Conservation (phyloP, 35 echinoderm and acorn worm species). For the Eucidaris tribuloides region DNA sequence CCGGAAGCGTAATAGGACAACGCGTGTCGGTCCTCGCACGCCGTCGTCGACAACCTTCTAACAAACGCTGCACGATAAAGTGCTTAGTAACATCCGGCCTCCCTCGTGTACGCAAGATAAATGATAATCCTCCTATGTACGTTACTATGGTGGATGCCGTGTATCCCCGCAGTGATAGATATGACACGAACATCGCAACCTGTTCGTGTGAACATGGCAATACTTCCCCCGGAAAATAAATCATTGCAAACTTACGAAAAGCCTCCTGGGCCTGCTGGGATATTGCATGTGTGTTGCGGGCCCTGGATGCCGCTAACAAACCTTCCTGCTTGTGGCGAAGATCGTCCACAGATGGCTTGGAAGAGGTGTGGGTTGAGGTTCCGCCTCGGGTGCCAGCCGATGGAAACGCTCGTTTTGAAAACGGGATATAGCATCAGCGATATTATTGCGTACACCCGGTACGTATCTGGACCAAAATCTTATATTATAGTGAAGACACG, state of each 20-base stretch:
- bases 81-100: neutral
- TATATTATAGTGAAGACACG: constrained; percentile 26
- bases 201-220: neutral
- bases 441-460: neutral
- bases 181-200: neutral
- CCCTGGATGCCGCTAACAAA: neutral
- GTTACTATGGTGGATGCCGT: neutral
- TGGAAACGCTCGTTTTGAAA: constrained; percentile 15
- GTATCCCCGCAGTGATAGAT: neutral
- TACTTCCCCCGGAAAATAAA: neutral
- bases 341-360: neutral
- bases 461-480: neutral
- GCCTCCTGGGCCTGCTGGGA: neutral
- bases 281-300: neutral
- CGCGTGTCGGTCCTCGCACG: neutral
- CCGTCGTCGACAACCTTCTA: neutral
- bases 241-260: neutral
- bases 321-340: neutral
- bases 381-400: neutral
- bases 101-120: neutral
- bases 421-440: constrained; percentile 33
- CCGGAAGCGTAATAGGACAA: neutral
- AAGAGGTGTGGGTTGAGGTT: neutral
- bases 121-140: neutral
- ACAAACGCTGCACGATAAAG: neutral